Conservation (phyloP, 2,797 vertebrate genomes). For the Micrastur ruficollis region DNA sequence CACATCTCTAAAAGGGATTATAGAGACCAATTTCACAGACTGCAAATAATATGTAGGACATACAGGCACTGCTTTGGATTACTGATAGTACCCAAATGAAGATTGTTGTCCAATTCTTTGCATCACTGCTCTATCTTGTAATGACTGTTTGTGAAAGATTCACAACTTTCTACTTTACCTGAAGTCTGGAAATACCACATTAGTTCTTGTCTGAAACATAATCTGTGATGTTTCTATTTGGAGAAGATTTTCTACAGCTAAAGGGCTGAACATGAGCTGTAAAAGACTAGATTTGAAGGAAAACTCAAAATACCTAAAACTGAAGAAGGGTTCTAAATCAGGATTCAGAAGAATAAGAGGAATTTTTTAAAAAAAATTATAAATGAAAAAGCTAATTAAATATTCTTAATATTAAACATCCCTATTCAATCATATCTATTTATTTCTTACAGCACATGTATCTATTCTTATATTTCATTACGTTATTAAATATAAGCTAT, state of each 20-base stretch:
- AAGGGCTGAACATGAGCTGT: not conserved
- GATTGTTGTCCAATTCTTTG: not conserved
- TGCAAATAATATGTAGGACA: not conserved
- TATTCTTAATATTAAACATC: not conserved
- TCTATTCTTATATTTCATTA: not conserved
- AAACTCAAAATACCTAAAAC: not conserved
- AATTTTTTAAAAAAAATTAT: too few relatives aligned
- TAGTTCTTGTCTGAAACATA: not conserved
- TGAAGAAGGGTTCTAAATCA: not conserved
- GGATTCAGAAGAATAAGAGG: not conserved
- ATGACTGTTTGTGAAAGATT: not conserved
- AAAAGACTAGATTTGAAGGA: not conserved
- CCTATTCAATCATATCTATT: not conserved
- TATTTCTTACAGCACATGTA: not conserved
- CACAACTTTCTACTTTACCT: not conserved
- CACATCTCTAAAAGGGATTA: not conserved
- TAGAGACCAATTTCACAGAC: not conserved
- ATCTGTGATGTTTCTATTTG: not conserved
- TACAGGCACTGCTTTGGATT: not conserved
- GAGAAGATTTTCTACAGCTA: not conserved
- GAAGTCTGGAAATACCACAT: not conserved
- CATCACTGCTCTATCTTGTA: not conserved
- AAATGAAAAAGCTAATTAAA: not conserved
- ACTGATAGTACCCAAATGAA: not conserved
- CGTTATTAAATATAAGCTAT: not conserved